Evolutionary conservation across 1,140 invertebrate species (phyloP).

Genomic region (Paraescarpia echinospica): DNA sequence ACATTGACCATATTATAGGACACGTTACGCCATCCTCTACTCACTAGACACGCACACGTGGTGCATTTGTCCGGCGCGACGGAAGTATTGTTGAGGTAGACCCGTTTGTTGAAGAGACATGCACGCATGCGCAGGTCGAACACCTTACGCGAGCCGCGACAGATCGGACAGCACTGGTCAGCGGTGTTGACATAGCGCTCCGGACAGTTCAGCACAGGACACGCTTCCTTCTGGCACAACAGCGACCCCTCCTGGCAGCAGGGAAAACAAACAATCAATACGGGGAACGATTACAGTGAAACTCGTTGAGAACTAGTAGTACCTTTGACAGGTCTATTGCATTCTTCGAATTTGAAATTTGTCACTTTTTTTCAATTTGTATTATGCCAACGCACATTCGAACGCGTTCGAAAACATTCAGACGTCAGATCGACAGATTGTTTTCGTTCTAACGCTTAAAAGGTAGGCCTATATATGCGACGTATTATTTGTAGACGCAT

Average conservation of each 20-base stretch:
- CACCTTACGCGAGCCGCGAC: conserved; percentile 29
- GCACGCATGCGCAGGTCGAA: background rate
- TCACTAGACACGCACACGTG: conserved; percentile 16
- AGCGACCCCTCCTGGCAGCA: conserved; percentile 43
- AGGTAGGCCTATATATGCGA: too few relatives aligned
- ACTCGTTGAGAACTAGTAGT: background rate
- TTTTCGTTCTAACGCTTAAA: too few relatives aligned
- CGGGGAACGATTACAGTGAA: background rate
- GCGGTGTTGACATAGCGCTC: conserved; percentile 35
- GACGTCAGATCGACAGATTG: too few relatives aligned
- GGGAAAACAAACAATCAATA: background rate
- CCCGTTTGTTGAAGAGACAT: conserved; percentile 11
- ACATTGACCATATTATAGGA: background rate
- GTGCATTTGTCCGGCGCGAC: background rate
- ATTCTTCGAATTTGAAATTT: too few relatives aligned
- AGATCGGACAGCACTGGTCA: conserved; percentile 49
- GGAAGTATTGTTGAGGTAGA: background rate
- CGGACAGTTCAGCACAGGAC: conserved; percentile 54
- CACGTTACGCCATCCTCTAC: background rate
- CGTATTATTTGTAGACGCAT: too few relatives aligned
- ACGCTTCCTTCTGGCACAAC: conserved; percentile 43
- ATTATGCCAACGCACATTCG: too few relatives aligned
- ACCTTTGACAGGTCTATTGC: too few relatives aligned
- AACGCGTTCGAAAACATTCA: too few relatives aligned
- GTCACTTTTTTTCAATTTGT: too few relatives aligned